These are phyloP conservation scores for Leucoptera coffeella DNA, from an alignment of 2,888 invertebrate genomes.

Conservation along the genomic window DNA sequence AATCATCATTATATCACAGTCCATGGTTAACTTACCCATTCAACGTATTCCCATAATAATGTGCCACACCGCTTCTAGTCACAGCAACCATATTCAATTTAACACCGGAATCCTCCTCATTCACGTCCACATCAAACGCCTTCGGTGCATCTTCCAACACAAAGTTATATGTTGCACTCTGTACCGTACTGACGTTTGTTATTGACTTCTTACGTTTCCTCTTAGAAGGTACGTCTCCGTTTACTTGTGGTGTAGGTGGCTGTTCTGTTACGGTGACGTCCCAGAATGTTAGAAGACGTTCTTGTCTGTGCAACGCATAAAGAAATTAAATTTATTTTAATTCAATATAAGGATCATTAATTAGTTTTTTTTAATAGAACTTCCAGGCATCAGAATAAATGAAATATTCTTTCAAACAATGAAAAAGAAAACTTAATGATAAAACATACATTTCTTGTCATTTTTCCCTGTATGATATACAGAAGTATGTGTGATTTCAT, in stretches of 20 bases:
- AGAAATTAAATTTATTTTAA: background rate
- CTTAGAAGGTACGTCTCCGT: constrained; percentile 26
- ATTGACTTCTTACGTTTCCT: constrained; percentile 24
- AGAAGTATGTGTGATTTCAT: too few relatives aligned
- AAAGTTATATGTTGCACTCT: constrained; percentile 46
- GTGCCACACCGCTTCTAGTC: constrained; percentile 72
- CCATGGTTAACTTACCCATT: constrained; percentile 67
- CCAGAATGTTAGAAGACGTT: constrained; percentile 41
- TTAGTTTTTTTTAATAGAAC: too few relatives aligned
- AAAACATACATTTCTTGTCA: too few relatives aligned
- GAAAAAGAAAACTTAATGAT: too few relatives aligned
- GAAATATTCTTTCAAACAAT: too few relatives aligned
- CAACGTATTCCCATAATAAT: constrained; percentile 69
- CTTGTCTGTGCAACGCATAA: constrained; percentile 19
- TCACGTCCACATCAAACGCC: constrained; percentile 34
- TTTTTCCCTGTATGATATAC: too few relatives aligned
- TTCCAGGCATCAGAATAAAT: too few relatives aligned
- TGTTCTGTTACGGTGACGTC: constrained; percentile 29
- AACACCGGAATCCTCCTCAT: constrained; percentile 42
- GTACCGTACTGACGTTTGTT: constrained; percentile 7
- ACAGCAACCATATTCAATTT: constrained; percentile 46
- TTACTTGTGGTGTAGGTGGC: constrained; percentile 17
- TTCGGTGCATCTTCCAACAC: constrained; percentile 65
- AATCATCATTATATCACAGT: background rate
- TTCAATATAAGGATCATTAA: too few relatives aligned